A percentile compares a stretch with the other conserved stretches of the same genome.
These are phyloP conservation scores for Scarus forsteni DNA, from an alignment of 2,797 vertebrate species.

Conservation along the genomic window DNA sequence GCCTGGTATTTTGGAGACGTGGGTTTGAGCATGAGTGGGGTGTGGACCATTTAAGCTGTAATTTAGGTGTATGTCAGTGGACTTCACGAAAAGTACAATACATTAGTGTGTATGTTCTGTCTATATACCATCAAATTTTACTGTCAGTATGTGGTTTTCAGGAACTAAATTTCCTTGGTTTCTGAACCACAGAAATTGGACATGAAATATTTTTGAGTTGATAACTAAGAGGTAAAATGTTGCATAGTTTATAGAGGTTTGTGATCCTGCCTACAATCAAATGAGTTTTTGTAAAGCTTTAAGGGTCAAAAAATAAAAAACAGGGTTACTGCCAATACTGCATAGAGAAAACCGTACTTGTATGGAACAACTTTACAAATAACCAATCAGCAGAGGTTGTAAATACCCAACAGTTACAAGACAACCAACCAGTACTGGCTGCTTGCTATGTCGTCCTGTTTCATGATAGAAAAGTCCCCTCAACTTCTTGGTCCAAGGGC, in stretches of 20 bases:
- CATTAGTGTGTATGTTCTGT: background rate
- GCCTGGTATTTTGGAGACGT: conserved; percentile 13
- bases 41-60: background rate
- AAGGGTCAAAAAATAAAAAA: conserved; percentile 20
- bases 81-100: background rate
- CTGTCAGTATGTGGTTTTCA: background rate
- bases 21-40: conserved; percentile 3
- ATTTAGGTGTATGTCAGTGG: background rate
- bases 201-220: conserved; percentile 9
- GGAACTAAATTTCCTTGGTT: background rate
- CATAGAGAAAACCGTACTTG: background rate
- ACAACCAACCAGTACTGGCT: too few species aligned
- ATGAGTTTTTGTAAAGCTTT: conserved; percentile 4
- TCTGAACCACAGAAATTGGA: too few species aligned
- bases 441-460: too few species aligned
- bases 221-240: conserved; percentile 2
- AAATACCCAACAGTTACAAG: too few species aligned
- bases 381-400: too few species aligned
- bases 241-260: background rate
- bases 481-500: too few species aligned
- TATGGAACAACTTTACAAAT: background rate
- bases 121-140: background rate
- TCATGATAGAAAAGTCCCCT: too few species aligned
- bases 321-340: conserved; percentile 9
- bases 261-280: conserved; percentile 1